Percentiles rank a stretch among this genome's conserved stretches.
Conservation (phyloP, 2,113 vertebrate species). For the Prionailurus bengalensis region DNA sequence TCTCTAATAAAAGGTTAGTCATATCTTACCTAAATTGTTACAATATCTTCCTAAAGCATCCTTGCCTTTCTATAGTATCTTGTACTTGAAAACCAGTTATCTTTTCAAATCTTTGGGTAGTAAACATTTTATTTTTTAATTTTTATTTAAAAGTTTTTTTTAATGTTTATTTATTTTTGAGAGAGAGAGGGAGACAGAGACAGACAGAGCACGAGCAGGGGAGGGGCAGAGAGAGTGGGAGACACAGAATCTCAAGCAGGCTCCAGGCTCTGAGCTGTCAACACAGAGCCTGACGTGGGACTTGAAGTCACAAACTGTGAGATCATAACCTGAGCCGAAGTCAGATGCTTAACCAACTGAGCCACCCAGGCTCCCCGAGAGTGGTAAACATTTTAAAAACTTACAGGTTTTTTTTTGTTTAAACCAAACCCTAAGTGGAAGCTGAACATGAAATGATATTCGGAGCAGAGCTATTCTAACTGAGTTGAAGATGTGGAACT, state of each 20-base stretch:
- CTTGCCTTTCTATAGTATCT: background rate
- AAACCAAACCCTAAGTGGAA: background rate
- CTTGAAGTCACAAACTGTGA: too few species aligned
- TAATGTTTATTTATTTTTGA: too few species aligned
- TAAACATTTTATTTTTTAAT: background rate
- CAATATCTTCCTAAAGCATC: background rate
- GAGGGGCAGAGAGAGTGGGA: too few species aligned
- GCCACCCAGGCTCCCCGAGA: too few species aligned
- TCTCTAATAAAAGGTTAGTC: background rate
- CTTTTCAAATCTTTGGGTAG: background rate
- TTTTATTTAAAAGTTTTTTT: too few species aligned
- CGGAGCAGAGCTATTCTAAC: background rate
- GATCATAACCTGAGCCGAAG: too few species aligned
- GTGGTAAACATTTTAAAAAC: background rate
- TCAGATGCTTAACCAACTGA: too few species aligned
- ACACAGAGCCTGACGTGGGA: too few species aligned
- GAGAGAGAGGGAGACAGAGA: too few species aligned
- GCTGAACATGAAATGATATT: background rate
- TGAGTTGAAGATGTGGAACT: background rate
- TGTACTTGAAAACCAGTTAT: background rate
- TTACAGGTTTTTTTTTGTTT: background rate
- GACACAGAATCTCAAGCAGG: too few species aligned
- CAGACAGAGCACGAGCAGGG: too few species aligned
- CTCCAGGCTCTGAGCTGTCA: too few species aligned
- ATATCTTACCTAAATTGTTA: background rate